These are phyloP conservation scores for Catalaphyllia jardinei DNA, from an alignment of 64 coral and sea anemone species.

Conservation along the genomic window DNA sequence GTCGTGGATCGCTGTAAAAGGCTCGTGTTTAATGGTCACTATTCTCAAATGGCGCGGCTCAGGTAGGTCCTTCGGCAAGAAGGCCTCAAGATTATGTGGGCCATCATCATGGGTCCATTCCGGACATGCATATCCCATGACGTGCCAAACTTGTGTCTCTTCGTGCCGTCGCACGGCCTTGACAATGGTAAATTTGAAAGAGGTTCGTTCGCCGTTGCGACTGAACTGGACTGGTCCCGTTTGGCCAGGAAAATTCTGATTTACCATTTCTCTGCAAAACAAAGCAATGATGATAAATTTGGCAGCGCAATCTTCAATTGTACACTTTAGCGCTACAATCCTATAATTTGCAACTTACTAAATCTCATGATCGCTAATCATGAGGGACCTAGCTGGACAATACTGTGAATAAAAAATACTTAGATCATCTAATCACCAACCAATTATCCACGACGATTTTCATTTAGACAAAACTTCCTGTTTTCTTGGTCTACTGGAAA, in stretches of 20 bases:
- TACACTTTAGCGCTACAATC: too few species aligned
- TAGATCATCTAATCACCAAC: too few species aligned
- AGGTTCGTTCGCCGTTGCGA: constrained; percentile 37
- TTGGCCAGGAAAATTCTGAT: constrained; percentile 30
- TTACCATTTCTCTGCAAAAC: constrained; percentile 67
- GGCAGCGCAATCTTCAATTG: too few species aligned
- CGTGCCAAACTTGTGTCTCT: constrained; percentile 48
- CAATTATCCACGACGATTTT: too few species aligned
- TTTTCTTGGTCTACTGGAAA: too few species aligned
- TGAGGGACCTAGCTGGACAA: too few species aligned
- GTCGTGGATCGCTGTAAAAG: constrained; percentile 75
- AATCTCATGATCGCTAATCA: too few species aligned
- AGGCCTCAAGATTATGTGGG: constrained; percentile 61
- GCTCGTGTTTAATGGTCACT: constrained; percentile 71
- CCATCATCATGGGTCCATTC: constrained; percentile 4
- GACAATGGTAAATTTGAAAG: constrained; percentile 62
- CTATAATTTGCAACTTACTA: too few species aligned
- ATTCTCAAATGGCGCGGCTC: constrained; percentile 75
- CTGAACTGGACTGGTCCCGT: constrained; percentile 70
- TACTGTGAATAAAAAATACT: too few species aligned
- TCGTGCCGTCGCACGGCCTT: constrained; percentile 19
- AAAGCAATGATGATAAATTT: background rate
- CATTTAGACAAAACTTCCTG: too few species aligned
- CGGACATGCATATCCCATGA: constrained; percentile 42
- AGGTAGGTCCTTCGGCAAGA: constrained; percentile 61